Percentiles rank a stretch among this genome's conserved stretches.
phyloP scores from a whole-genome alignment of 2,113 vertebrate genomes.

The Isurus oxyrinchus region DNA sequence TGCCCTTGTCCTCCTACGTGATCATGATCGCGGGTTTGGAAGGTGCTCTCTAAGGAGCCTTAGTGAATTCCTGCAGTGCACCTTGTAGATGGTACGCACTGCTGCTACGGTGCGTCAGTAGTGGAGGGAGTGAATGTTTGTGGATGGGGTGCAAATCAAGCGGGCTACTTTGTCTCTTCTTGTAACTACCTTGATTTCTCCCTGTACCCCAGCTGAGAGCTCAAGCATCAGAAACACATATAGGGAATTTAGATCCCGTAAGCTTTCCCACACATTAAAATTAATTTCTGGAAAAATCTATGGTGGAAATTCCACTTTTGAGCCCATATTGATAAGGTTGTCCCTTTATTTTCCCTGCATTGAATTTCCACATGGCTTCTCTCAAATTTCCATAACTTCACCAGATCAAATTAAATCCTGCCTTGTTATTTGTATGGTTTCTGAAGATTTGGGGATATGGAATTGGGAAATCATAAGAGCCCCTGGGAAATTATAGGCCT shows the following conservation, averaged over 20 bases:
- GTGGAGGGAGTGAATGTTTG: no score
- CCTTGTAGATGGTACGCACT: no score
- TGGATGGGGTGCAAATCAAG: no score
- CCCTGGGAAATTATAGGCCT: no score
- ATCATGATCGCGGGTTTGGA: no score
- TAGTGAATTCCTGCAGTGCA: no score
- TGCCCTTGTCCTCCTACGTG: no score
- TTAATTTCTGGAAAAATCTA: neutral
- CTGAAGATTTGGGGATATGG: neutral
- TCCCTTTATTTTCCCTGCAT: neutral
- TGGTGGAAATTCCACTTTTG: neutral
- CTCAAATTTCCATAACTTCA: neutral
- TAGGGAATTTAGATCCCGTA: neutral
- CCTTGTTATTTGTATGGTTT: neutral
- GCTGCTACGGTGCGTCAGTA: no score
- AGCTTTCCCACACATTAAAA: neutral
- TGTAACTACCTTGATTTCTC: neutral
- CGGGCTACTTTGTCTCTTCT: neutral
- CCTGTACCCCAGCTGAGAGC: neutral
- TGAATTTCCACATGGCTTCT: neutral
- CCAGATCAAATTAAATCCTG: no score
- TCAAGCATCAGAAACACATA: neutral
- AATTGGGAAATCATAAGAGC: no score
- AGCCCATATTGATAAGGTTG: neutral
- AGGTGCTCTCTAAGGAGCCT: no score